Base-by-base conservation (phyloP, 2,888 invertebrate genomes). In the Phragmatobia fuliginosa region DNA sequence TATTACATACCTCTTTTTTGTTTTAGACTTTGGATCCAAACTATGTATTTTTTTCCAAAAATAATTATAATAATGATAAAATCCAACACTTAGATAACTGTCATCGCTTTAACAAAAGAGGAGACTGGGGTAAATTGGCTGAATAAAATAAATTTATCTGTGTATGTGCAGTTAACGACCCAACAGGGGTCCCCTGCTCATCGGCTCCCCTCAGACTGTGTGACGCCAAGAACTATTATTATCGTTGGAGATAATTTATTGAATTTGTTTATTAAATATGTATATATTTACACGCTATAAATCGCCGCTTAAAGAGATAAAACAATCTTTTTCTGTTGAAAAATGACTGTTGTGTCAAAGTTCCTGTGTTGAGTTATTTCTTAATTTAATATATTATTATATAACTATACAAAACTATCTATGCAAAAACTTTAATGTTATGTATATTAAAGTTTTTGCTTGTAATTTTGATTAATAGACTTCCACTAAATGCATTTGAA, bases 121-220 rank as follows among this genome's bases (percentile, higher is more conserved):
- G 85, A 88, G 90, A 93, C 91, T 94, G 93, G 93, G 92, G 92
- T 93, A 94, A 94, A 94, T 92, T 92, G 94, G 90, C 89, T 90
- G 91, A 94, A 93, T 92, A 93, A 91, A 94, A 93, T 93, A 92
- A 79, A 94, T 93, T 90, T 91, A 93, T 93, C 90, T 89, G 83
- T 88, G 84, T 90, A 88, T 88, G 85, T 87, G 87, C 87, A 90
- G 92, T 91, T 94, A 94, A 93, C 93, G 92, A 70, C 87, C 80
- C 80, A 49, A 88, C 91, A 90, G 94, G 94, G 91, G 82, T 83
- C 85, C 88, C 83, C 79, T 80, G 76, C 82, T 87, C 90, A 88
- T 87, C 89, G 89, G 87, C 86, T 85, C 91, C 92, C 87, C 85
- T 74, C 87, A 93, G 92, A 91, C 92, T 79, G 70, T 60, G 84